phyloP scores from a whole-genome alignment of 2,888 invertebrate species.

The Lycia hirtaria region DNA sequence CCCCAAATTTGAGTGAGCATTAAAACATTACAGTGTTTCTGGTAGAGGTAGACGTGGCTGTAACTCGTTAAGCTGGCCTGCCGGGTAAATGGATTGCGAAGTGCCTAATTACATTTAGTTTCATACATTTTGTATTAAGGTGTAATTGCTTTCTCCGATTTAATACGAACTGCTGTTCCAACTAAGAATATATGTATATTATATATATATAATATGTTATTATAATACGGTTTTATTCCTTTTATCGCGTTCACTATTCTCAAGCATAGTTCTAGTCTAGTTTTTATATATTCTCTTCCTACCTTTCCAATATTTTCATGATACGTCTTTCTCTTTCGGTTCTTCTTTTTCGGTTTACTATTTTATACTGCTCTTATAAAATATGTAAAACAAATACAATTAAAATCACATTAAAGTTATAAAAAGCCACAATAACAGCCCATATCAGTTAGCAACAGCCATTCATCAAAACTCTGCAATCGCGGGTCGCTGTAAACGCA shows the following conservation, averaged over 20 bases:
- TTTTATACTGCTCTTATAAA: background rate
- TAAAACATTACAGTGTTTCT: constrained; percentile 77
- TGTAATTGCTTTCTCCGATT: constrained; percentile 26
- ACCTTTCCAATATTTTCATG: no score
- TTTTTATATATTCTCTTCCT: no score
- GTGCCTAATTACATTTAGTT: constrained; percentile 44
- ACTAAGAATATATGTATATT: background rate
- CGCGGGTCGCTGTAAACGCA: constrained; percentile 54
- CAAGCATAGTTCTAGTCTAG: no score
- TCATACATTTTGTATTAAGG: constrained; percentile 30
- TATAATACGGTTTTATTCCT: no score
- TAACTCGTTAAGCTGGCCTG: constrained; percentile 51
- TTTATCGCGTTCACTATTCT: no score
- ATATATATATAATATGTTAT: no score
- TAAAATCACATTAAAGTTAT: background rate
- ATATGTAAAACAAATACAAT: no score
- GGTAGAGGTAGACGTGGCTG: constrained; percentile 50
- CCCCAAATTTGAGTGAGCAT: constrained; percentile 84
- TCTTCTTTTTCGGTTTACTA: no score
- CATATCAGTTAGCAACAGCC: constrained; percentile 28
- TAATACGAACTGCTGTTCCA: constrained; percentile 6
- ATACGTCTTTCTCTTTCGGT: no score
- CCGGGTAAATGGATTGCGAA: constrained; percentile 59
- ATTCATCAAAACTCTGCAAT: constrained; percentile 45
- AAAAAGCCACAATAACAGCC: background rate